Evolutionary conservation across 2,113 vertebrate genomes (phyloP).

Genomic region (Carassius gibelio): DNA sequence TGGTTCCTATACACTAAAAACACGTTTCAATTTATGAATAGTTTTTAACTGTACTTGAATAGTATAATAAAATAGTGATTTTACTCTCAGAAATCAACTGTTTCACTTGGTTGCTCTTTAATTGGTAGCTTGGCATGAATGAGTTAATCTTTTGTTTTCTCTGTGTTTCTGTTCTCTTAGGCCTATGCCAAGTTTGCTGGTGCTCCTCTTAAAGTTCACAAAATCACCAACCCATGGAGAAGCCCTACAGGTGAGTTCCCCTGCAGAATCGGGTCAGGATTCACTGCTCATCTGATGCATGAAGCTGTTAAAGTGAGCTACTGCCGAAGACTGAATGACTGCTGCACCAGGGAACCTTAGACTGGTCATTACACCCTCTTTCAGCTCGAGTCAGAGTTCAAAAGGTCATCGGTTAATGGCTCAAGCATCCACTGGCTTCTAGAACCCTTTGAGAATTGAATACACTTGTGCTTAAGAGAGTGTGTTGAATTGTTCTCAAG

Average conservation of each 20-base stretch:
- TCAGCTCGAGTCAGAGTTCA: conserved; percentile 32
- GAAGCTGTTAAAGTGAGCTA: background rate
- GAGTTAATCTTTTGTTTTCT: background rate
- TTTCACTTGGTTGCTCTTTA: background rate
- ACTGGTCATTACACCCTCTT: background rate
- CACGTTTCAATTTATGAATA: background rate
- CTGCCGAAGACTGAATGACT: conserved; percentile 7
- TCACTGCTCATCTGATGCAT: background rate
- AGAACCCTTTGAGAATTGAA: background rate
- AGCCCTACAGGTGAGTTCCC: conserved; percentile 53
- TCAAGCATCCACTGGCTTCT: conserved; percentile 36
- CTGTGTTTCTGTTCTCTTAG: conserved; percentile 2
- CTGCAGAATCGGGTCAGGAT: background rate
- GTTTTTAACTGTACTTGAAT: background rate
- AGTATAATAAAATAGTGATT: background rate
- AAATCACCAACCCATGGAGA: conserved; percentile 58
- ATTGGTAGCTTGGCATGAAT: background rate
- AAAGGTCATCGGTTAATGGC: conserved; percentile 16
- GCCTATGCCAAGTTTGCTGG: conserved; percentile 59
- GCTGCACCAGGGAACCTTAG: background rate
- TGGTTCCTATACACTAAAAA: background rate
- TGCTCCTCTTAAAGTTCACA: conserved; percentile 58
- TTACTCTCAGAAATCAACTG: background rate
- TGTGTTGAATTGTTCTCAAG: background rate
- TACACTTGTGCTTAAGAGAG: background rate